Conservation (phyloP, 2,888 invertebrate genomes). For the Drosophila hamatofila region DNA sequence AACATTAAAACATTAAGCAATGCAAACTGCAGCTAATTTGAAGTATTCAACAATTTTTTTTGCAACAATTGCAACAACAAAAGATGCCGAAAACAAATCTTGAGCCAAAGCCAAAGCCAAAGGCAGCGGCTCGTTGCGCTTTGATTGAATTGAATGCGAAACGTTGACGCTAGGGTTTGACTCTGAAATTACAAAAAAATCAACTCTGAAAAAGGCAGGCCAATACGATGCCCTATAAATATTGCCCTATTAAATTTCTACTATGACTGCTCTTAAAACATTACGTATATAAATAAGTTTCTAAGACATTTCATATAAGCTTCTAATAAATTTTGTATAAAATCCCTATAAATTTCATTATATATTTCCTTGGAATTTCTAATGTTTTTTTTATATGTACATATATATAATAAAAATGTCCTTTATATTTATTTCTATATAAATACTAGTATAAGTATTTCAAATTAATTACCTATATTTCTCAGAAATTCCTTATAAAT, state of each 20-base stretch:
- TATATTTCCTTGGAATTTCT: too few relatives aligned
- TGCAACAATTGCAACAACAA: conserved; percentile 61
- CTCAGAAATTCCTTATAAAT: too few relatives aligned
- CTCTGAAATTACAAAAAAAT: conserved; percentile 40
- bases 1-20: conserved; percentile 44
- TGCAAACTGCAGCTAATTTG: conserved; percentile 74
- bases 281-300: background rate
- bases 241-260: too few relatives aligned
- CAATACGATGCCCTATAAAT: conserved; percentile 3
- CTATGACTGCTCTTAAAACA: background rate
- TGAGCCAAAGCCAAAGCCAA: conserved; percentile 48
- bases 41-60: conserved; percentile 67
- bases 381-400: too few relatives aligned
- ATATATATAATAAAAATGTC: too few relatives aligned
- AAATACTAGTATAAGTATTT: too few relatives aligned
- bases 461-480: too few relatives aligned
- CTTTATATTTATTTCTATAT: too few relatives aligned
- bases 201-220: background rate
- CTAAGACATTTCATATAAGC: too few relatives aligned
- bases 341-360: background rate
- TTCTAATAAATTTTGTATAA: background rate
- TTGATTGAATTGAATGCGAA: conserved; percentile 76
- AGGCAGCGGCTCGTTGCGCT: conserved; percentile 71
- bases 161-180: conserved; percentile 48
- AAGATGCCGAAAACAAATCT: conserved; percentile 73